Evolutionary conservation across 2,888 invertebrate genomes (phyloP).

Genomic region (Caenorhabditis plicata): DNA sequence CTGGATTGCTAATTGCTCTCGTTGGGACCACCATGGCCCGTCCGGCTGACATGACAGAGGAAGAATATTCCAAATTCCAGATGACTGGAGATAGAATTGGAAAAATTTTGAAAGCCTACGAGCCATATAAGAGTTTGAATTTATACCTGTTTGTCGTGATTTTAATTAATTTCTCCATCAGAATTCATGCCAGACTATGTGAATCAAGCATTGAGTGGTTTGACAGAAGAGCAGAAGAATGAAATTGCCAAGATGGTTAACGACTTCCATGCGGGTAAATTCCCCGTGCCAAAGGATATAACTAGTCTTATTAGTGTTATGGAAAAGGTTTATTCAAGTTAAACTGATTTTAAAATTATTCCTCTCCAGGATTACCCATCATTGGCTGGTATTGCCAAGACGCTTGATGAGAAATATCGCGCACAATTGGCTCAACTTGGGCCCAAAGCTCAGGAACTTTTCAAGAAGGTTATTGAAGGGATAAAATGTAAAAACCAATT

Average conservation of each 20-base stretch:
- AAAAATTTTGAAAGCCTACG: slow-evolving; percentile 23
- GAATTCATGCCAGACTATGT: slow-evolving; percentile 22
- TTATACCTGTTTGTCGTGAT: background rate
- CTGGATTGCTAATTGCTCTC: too few species aligned
- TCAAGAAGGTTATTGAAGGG: slow-evolving; percentile 11
- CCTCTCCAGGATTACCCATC: slow-evolving; percentile 11
- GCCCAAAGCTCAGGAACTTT: slow-evolving; percentile 19
- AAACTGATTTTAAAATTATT: background rate
- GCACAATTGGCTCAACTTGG: slow-evolving; percentile 22
- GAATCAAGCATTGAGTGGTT: slow-evolving; percentile 7
- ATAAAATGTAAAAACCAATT: background rate
- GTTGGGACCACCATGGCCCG: background rate
- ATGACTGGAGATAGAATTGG: slow-evolving; percentile 18
- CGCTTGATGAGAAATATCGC: slow-evolving; percentile 15
- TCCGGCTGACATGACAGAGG: slow-evolving; percentile 7
- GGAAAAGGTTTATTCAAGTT: slow-evolving; percentile 1
- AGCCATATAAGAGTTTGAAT: slow-evolving; percentile 8
- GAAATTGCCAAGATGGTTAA: slow-evolving; percentile 18
- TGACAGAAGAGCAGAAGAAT: slow-evolving; percentile 20
- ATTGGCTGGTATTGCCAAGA: slow-evolving; percentile 5
- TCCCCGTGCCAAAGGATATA: slow-evolving; percentile 19
- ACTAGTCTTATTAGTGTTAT: slow-evolving; percentile 8
- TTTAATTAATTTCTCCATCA: background rate
- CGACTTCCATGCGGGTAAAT: slow-evolving; percentile 25
- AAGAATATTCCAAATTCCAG: slow-evolving; percentile 14